These are phyloP conservation scores for Gorsachius goisagi DNA, from an alignment of 2,113 vertebrate species.

Conservation along the genomic window DNA sequence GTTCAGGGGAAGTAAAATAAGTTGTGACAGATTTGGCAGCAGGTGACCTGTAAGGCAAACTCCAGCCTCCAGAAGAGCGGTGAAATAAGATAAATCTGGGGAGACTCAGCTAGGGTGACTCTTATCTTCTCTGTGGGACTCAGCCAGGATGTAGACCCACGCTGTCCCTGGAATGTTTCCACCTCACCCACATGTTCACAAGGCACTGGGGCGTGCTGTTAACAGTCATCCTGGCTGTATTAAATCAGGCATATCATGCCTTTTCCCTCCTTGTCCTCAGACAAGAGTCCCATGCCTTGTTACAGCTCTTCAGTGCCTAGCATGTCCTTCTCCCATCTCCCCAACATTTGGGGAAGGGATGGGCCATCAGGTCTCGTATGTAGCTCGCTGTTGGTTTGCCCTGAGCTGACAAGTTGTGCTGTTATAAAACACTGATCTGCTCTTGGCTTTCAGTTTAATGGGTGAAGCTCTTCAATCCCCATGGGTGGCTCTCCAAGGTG, in stretches of 20 bases:
- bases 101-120: neutral
- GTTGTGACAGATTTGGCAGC: neutral
- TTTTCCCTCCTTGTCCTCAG: neutral
- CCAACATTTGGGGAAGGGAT: neutral
- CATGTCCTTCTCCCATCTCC: neutral
- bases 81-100: neutral
- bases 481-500: accelerated
- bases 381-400: neutral
- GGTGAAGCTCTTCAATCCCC: neutral
- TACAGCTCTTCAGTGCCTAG: neutral
- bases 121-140: neutral
- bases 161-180: neutral
- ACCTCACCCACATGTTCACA: neutral
- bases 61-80: neutral
- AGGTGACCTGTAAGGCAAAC: neutral
- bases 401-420: neutral
- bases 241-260: neutral
- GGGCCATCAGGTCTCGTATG: neutral
- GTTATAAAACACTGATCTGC: neutral
- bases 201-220: neutral
- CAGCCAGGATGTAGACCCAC: neutral
- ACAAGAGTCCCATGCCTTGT: neutral
- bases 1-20: neutral
- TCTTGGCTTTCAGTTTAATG: neutral
- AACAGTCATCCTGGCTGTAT: neutral